phyloP scores from a whole-genome alignment of 2,113 vertebrate genomes.

The Platycercus adscitus region DNA sequence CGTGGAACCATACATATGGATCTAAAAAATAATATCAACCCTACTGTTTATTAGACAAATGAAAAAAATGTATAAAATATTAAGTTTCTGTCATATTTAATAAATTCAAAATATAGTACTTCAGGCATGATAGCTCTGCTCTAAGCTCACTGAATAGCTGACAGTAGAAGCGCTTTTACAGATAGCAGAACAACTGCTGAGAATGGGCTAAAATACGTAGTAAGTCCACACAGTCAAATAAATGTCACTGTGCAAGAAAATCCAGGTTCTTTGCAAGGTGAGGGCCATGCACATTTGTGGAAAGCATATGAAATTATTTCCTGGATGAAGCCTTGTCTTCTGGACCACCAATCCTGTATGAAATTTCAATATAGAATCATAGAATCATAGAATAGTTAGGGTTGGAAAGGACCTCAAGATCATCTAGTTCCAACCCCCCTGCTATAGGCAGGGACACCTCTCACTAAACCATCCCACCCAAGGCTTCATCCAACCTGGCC shows the following conservation, averaged over 20 bases:
- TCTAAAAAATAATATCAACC: not conserved
- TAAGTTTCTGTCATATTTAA: not conserved
- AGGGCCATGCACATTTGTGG: accelerated
- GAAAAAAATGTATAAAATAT: not conserved
- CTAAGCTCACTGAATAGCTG: not conserved
- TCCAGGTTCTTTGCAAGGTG: not conserved
- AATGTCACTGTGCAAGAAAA: not conserved
- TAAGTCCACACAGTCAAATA: not conserved
- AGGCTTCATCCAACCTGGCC: no score
- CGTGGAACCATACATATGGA: not conserved
- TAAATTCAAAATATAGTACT: not conserved
- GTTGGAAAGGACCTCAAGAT: no score
- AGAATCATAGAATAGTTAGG: no score
- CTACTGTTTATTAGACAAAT: not conserved
- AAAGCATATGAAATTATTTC: not conserved
- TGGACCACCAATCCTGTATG: not conserved
- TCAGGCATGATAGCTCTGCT: not conserved
- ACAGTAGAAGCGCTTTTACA: not conserved
- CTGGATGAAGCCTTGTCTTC: not conserved
- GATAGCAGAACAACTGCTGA: not conserved
- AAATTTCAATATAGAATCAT: no score
- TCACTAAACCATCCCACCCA: no score
- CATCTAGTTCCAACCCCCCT: no score
- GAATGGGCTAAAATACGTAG: not conserved
- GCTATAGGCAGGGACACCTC: no score